Conservation (phyloP, 2,888 invertebrate genomes). For the Trypoxylon attenuatum region DNA sequence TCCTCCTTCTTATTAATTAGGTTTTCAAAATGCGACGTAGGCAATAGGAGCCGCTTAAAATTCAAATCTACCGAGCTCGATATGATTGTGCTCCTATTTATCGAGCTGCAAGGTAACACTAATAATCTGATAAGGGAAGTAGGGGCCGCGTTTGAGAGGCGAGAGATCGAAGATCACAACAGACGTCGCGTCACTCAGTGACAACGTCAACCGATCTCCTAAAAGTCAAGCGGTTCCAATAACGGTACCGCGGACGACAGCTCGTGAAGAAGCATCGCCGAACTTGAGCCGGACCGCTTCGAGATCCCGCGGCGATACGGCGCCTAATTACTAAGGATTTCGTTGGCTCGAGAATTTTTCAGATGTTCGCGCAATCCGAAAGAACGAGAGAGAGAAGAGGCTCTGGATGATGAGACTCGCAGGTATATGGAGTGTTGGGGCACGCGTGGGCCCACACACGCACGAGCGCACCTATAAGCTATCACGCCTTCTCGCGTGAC, state of each 20-base stretch:
- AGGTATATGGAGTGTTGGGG: slow-evolving; percentile 37
- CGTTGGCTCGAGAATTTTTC: slow-evolving; percentile 1
- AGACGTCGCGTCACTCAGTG: background rate
- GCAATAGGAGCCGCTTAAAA: background rate
- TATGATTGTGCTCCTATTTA: background rate
- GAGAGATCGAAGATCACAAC: background rate
- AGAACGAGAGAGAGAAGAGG: slow-evolving; percentile 13
- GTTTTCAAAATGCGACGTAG: background rate
- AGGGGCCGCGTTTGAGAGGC: background rate
- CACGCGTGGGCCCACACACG: slow-evolving; percentile 57
- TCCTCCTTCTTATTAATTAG: slow-evolving; percentile 25
- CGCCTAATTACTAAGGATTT: slow-evolving; percentile 4
- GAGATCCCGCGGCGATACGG: background rate
- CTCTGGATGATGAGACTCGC: slow-evolving; percentile 13
- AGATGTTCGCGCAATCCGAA: slow-evolving; percentile 3
- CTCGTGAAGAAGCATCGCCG: slow-evolving; percentile 8
- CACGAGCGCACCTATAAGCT: slow-evolving; percentile 41
- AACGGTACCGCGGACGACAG: background rate
- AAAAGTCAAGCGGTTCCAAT: background rate
- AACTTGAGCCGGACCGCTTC: background rate
- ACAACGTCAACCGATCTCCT: background rate
- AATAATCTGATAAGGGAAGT: background rate
- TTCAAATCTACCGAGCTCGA: background rate
- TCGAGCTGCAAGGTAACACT: background rate
- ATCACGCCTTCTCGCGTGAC: slow-evolving; percentile 62